Evolutionary conservation across 2,797 vertebrate genomes (phyloP).

Genomic region (Mergus octosetaceus): DNA sequence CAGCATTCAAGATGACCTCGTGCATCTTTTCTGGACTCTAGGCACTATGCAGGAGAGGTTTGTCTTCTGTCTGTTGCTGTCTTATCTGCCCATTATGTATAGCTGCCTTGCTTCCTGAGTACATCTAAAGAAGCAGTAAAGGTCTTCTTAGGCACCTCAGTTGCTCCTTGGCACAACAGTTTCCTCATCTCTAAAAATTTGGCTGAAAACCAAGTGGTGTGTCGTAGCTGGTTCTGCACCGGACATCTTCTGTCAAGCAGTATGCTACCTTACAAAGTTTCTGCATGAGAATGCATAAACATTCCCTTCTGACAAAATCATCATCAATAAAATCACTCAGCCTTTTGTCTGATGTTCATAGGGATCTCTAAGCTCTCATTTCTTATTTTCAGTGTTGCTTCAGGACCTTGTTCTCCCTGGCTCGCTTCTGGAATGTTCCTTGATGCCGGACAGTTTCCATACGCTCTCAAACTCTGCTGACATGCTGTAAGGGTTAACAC

Average conservation of each 20-base stretch:
- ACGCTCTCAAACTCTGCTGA: neutral
- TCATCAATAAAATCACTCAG: neutral
- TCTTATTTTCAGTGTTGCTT: neutral
- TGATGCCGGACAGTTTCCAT: neutral
- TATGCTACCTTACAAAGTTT: neutral
- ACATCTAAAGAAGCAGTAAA: too few species aligned
- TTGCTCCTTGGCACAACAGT: neutral
- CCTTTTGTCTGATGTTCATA: neutral
- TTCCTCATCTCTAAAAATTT: neutral
- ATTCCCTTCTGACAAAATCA: neutral
- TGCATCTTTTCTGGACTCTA: neutral
- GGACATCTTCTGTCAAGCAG: neutral
- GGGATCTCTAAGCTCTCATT: neutral
- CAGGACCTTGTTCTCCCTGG: neutral
- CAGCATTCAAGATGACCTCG: accelerated
- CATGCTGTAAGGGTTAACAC: neutral
- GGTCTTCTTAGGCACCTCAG: neutral
- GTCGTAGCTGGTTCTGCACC: neutral
- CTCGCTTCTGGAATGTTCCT: neutral
- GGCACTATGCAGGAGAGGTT: neutral
- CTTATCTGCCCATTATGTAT: neutral
- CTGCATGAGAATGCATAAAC: neutral
- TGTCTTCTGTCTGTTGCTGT: neutral
- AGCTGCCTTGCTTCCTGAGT: neutral
- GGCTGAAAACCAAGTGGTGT: neutral